These are phyloP conservation scores for Anarsia innoxiella DNA, from an alignment of 2,888 invertebrate genomes.

Conservation along the genomic window DNA sequence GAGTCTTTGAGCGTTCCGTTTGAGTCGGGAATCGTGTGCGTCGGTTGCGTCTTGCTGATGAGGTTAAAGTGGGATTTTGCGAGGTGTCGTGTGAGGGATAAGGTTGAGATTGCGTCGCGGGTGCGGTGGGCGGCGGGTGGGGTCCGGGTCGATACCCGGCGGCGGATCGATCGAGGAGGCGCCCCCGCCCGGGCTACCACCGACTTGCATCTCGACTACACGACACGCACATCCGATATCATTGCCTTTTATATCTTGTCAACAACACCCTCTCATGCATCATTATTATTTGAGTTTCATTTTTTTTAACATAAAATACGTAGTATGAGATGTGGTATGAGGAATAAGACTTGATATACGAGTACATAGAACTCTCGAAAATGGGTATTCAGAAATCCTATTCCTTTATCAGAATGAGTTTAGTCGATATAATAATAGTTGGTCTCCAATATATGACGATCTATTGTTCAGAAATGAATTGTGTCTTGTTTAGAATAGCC, in stretches of 20 bases:
- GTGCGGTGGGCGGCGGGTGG: slow-evolving; percentile 46
- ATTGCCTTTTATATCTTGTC: slow-evolving; percentile 19
- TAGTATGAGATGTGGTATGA: no score
- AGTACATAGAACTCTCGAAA: no score
- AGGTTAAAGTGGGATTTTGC: slow-evolving; percentile 26
- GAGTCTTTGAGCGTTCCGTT: slow-evolving; percentile 47
- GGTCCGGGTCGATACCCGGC: slow-evolving; percentile 70
- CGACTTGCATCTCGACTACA: slow-evolving; percentile 29
- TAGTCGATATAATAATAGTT: no score
- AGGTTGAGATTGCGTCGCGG: slow-evolving; percentile 50
- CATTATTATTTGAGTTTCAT: no score
- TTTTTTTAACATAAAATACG: no score
- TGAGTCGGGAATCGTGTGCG: slow-evolving; percentile 55
- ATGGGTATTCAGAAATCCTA: no score
- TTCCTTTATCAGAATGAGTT: no score
- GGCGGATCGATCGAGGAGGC: slow-evolving; percentile 65
- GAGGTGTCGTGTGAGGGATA: slow-evolving; percentile 35
- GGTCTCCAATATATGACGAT: no score
- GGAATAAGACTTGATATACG: no score
- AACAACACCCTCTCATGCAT: no score
- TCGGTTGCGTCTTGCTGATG: slow-evolving; percentile 23
- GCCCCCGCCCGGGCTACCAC: slow-evolving; percentile 32
- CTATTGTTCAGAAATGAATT: no score
- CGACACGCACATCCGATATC: slow-evolving; percentile 30
- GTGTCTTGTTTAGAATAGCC: no score